These are phyloP conservation scores for Xenopus petersii DNA, from an alignment of 2,797 vertebrate genomes.

Conservation along the genomic window DNA sequence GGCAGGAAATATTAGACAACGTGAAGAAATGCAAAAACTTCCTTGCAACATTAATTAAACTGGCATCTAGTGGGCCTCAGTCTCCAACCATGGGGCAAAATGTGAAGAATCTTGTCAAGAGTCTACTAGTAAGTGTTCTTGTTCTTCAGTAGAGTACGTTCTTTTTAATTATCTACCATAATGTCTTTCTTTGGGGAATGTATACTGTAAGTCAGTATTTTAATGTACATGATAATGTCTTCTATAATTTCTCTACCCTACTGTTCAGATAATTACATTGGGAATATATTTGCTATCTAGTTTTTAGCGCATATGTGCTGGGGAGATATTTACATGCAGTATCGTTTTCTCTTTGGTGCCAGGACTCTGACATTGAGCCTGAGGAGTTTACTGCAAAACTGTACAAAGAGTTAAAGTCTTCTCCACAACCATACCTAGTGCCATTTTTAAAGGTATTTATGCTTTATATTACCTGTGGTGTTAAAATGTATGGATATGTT, in stretches of 20 bases:
- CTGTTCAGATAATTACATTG: too few relatives aligned
- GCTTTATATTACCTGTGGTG: not conserved
- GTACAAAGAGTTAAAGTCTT: constrained; percentile 86
- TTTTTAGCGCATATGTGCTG: too few relatives aligned
- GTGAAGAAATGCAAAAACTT: constrained; percentile 98
- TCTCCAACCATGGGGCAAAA: constrained; percentile 83
- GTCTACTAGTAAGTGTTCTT: constrained; percentile 76
- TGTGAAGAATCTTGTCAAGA: constrained; percentile 81
- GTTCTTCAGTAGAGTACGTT: not conserved
- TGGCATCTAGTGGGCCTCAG: constrained; percentile 83
- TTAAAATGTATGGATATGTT: not conserved
- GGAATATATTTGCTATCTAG: too few relatives aligned
- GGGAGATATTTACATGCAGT: too few relatives aligned
- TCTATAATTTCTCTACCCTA: too few relatives aligned
- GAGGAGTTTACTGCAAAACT: constrained; percentile 90
- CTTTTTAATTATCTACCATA: too few relatives aligned
- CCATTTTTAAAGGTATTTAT: constrained; percentile 88
- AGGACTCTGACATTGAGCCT: constrained; percentile 87
- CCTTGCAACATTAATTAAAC: constrained; percentile 87
- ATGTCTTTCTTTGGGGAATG: too few relatives aligned
- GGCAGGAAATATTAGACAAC: constrained; percentile 84
- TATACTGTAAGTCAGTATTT: too few relatives aligned
- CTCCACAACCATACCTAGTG: constrained; percentile 89
- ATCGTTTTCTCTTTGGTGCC: not conserved
- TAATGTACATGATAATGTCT: too few relatives aligned